These are phyloP conservation scores for Elegia similella DNA, from an alignment of 2,888 invertebrate species.

Conservation along the genomic window DNA sequence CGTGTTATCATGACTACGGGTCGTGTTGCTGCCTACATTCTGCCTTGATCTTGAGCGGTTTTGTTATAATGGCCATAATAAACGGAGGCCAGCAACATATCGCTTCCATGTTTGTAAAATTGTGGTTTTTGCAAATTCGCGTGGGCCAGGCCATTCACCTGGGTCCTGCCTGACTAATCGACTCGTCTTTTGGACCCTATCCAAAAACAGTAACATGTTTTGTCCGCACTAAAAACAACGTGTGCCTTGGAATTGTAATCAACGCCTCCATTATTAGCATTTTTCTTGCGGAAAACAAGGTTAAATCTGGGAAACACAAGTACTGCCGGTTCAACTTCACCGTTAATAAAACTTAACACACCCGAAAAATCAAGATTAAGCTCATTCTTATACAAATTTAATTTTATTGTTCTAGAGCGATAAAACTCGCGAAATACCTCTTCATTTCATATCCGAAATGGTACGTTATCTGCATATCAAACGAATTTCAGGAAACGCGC, in stretches of 20 bases:
- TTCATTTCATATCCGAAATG: background rate
- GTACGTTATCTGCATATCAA: background rate
- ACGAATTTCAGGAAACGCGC: slow-evolving; percentile 26
- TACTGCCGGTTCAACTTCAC: too few relatives aligned
- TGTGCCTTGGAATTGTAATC: background rate
- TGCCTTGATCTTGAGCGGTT: slow-evolving; percentile 41
- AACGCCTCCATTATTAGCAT: background rate
- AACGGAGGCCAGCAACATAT: slow-evolving; percentile 32
- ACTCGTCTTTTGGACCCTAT: slow-evolving; percentile 53
- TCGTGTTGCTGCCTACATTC: slow-evolving; percentile 13
- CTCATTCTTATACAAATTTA: too few relatives aligned
- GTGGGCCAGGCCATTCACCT: slow-evolving; percentile 72
- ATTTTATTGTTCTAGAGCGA: too few relatives aligned
- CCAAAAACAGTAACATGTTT: slow-evolving; percentile 60
- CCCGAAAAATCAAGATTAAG: background rate
- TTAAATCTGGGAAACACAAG: background rate
- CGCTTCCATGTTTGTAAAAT: slow-evolving; percentile 38
- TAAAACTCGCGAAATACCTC: background rate
- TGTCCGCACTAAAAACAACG: slow-evolving; percentile 16
- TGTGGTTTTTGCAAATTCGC: slow-evolving; percentile 42
- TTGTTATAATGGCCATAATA: slow-evolving; percentile 48
- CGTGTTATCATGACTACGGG: background rate
- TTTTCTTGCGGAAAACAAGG: background rate
- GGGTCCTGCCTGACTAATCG: slow-evolving; percentile 59
- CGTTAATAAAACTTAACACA: background rate